phyloP scores from a whole-genome alignment of 2,113 vertebrate species.

The Coptodon bakossiorum region DNA sequence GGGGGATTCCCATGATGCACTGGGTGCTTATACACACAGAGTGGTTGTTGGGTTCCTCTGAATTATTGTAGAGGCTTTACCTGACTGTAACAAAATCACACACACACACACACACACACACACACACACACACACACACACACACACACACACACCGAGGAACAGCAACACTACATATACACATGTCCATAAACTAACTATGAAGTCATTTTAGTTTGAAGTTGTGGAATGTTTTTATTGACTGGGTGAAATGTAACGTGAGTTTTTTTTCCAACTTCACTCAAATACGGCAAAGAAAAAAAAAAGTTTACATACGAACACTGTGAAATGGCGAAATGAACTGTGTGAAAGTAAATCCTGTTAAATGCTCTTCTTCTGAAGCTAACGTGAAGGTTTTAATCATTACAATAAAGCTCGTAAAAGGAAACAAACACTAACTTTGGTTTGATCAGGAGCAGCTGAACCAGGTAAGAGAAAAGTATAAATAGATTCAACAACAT shows the following conservation, averaged over 20 bases:
- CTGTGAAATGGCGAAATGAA: background rate
- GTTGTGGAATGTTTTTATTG: constrained; percentile 29
- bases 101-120: rapidly evolving
- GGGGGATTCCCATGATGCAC: background rate
- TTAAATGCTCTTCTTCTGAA: background rate
- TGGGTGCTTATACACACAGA: background rate
- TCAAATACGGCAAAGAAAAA: background rate
- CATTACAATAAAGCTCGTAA: background rate
- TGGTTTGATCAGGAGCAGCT: background rate
- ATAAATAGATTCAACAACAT: background rate
- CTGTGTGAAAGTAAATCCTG: background rate
- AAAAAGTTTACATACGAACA: background rate
- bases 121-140: rapidly evolving
- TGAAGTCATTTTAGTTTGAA: background rate
- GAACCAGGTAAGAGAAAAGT: background rate
- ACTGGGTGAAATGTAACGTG: background rate
- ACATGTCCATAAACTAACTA: background rate
- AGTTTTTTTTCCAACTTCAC: background rate
- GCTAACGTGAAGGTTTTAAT: background rate
- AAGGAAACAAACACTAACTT: background rate
- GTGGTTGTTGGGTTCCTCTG: background rate
- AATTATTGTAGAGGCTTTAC: background rate
- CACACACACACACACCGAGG: background rate
- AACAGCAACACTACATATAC: background rate
- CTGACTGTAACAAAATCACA: background rate